Base-by-base conservation (phyloP, 1,140 invertebrate genomes). In the Papilio polyxenes region DNA sequence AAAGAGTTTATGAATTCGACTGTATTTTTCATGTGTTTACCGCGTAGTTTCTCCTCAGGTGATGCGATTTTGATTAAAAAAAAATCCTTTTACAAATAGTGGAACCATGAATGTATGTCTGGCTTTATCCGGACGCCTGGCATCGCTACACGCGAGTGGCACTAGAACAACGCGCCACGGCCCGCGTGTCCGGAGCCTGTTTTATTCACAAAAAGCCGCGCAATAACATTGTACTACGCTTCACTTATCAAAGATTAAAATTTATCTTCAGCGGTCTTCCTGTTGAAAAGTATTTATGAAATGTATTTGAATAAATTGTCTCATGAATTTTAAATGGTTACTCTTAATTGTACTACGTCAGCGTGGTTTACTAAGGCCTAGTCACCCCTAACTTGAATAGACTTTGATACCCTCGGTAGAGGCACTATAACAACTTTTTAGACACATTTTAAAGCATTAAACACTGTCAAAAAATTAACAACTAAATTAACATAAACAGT, bases 241-340 rank as follows among this genome's bases (percentile, higher is more conserved):
- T 86, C 85, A 85, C 86, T 85, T 85, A 88, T 85, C 87, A 85
- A 87, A 87, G 86, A 87, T 88, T 87, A 87, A 86, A 87, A 84
- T 83, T 78, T 53, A 78, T 78, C 76, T 78, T 37, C 51, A 53
- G 49, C 49, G 75, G 23, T 78, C 51, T 59, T 78, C 23, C 76
- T 17, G 20, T 78, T 78, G 0, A 59, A 51, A 56, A n/a, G n/a
- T 56, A 23, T 31, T 48, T 77, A 20, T 59, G n/a, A n/a, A n/a
- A n/a, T n/a, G n/a, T n/a, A n/a, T n/a, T n/a, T n/a, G n/a, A n/a
- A 56, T 56, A 59, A 78, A 78, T 53, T 51, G 31, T 59, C 23
- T 23, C 51, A 78, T 78, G 53, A 78, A 78, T 78, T 78, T 59
- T 59, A 59, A 76, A 51, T 17, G 31, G 51, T 37, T 77, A 44